These are phyloP conservation scores for Hedychridium roseum DNA, from an alignment of 2,888 invertebrate species.

Conservation along the genomic window DNA sequence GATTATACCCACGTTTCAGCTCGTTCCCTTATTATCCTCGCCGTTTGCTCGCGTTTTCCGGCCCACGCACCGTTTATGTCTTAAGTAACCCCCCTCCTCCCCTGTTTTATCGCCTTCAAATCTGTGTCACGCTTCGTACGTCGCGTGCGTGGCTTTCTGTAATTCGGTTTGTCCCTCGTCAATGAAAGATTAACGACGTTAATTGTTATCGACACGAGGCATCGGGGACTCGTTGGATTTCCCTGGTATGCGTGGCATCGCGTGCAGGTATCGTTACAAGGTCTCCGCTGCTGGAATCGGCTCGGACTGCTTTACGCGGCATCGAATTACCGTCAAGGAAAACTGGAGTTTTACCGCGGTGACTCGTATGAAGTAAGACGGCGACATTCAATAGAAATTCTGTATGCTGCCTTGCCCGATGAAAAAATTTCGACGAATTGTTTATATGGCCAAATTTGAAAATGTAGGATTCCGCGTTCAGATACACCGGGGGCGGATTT, in stretches of 20 bases:
- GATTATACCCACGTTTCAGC: slow-evolving; percentile 3
- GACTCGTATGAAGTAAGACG: slow-evolving; percentile 13
- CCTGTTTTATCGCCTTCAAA: too few relatives aligned
- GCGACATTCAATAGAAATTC: slow-evolving; percentile 8
- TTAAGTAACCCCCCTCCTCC: too few relatives aligned
- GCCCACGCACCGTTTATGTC: too few relatives aligned
- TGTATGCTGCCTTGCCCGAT: not conserved
- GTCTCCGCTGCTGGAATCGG: slow-evolving; percentile 16
- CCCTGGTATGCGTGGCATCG: slow-evolving; percentile 13
- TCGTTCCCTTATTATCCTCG: not conserved
- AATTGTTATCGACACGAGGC: slow-evolving; percentile 36
- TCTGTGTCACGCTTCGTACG: too few relatives aligned
- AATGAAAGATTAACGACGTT: too few relatives aligned
- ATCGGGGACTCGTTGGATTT: slow-evolving; percentile 21
- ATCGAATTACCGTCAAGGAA: slow-evolving; percentile 35
- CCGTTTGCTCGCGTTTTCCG: too few relatives aligned
- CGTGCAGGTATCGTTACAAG: slow-evolving; percentile 16
- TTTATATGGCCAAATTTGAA: too few relatives aligned
- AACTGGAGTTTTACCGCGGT: slow-evolving; percentile 13
- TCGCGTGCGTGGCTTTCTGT: too few relatives aligned
- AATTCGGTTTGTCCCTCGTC: too few relatives aligned
- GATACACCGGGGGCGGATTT: too few relatives aligned
- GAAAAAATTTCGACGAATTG: too few relatives aligned
- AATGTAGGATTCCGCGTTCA: too few relatives aligned
- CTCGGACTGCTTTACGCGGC: slow-evolving; percentile 15